These are phyloP conservation scores for Vannuccia rotundouncinata DNA, from an alignment of 2,888 invertebrate genomes.

Conservation along the genomic window DNA sequence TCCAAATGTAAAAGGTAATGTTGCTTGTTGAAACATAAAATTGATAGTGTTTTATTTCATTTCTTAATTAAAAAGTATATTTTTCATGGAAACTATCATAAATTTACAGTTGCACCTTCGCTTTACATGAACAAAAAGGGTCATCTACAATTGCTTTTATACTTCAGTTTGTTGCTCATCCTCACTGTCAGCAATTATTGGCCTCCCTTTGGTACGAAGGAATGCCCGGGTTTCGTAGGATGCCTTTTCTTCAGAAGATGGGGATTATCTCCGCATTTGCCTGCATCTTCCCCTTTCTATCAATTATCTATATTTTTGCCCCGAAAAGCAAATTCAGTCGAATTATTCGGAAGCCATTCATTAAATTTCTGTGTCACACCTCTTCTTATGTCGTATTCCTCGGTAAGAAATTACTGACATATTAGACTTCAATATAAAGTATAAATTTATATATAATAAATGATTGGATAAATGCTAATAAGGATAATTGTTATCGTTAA, in stretches of 20 bases:
- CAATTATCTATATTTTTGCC: conserved; percentile 80
- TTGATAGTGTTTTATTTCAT: too few relatives aligned
- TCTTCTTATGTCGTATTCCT: conserved; percentile 94
- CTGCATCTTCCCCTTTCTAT: conserved; percentile 74
- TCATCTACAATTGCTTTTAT: too few relatives aligned
- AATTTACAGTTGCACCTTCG: too few relatives aligned
- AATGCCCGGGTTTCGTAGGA: conserved; percentile 82
- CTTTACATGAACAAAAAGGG: too few relatives aligned
- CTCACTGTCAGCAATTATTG: conserved; percentile 87
- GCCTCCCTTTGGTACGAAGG: conserved; percentile 96
- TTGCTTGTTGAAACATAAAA: neutral
- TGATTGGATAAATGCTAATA: too few relatives aligned
- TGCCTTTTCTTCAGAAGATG: conserved; percentile 83
- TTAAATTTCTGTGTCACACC: conserved; percentile 96
- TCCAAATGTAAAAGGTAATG: neutral
- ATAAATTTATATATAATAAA: too few relatives aligned
- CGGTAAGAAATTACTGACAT: conserved; percentile 72
- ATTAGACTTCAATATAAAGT: too few relatives aligned
- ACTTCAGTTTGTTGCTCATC: conserved; percentile 85
- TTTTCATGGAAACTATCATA: too few relatives aligned
- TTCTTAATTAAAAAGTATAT: too few relatives aligned
- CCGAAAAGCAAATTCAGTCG: conserved; percentile 82
- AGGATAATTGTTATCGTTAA: too few relatives aligned
- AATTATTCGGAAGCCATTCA: conserved; percentile 92
- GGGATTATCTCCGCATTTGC: conserved; percentile 69